These are phyloP conservation scores for Entelurus aequoreus DNA, from an alignment of 2,113 vertebrate genomes.

Conservation along the genomic window DNA sequence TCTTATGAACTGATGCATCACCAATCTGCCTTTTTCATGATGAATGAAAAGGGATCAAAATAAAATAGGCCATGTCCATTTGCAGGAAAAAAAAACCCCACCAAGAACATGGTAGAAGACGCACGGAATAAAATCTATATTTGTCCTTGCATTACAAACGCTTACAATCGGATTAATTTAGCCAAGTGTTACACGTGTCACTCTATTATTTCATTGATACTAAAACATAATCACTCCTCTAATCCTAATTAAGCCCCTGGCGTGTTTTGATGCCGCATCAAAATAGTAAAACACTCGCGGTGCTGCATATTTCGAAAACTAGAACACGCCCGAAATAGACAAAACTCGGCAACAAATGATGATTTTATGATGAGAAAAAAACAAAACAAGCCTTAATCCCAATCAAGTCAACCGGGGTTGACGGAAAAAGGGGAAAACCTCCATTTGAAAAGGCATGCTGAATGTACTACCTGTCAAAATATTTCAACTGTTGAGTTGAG, in stretches of 20 bases:
- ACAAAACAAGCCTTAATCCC: constrained; percentile 8
- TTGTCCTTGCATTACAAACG: constrained; percentile 45
- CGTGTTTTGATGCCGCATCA: constrained; percentile 41
- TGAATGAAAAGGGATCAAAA: constrained; percentile 3
- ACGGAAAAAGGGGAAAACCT: neutral
- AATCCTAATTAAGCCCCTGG: constrained; percentile 51
- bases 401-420: neutral
- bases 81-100: constrained; percentile 3
- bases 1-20: constrained; percentile 8
- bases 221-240: constrained; percentile 49
- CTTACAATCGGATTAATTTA: constrained; percentile 49
- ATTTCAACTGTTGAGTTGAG: no score
- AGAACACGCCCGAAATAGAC: constrained; percentile 10
- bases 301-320: constrained; percentile 33
- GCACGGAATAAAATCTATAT: constrained; percentile 29
- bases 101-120: neutral
- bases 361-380: constrained; percentile 8
- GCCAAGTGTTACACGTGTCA: constrained; percentile 58
- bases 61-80: constrained; percentile 5
- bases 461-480: neutral
- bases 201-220: constrained; percentile 44
- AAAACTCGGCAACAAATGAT: constrained; percentile 1
- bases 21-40: constrained; percentile 1
- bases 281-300: constrained; percentile 25
- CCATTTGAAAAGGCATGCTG: neutral